phyloP scores from a whole-genome alignment of 2,797 vertebrate genomes.

The Vespertilio murinus region DNA sequence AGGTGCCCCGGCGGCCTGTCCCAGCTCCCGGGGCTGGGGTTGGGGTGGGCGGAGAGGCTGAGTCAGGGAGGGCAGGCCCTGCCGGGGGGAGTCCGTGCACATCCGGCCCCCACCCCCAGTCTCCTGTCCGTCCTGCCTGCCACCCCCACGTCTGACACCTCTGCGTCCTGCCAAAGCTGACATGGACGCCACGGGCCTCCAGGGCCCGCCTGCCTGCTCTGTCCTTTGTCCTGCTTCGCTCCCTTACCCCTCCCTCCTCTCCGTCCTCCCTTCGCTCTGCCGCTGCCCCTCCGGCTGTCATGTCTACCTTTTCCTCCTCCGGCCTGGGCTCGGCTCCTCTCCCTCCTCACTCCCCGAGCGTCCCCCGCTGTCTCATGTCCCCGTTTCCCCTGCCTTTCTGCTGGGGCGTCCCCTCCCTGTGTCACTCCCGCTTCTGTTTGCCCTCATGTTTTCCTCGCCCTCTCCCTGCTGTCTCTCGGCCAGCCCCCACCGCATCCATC shows the following conservation, averaged over 20 bases:
- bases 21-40: neutral
- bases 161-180: neutral
- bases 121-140: slow-evolving; percentile 34
- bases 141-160: neutral
- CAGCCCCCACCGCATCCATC: neutral
- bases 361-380: too few relatives aligned
- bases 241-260: too few relatives aligned
- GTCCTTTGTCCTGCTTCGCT: neutral
- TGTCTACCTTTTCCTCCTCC: neutral
- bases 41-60: slow-evolving; percentile 51
- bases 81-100: neutral
- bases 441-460: slow-evolving; percentile 44
- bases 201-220: neutral
- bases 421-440: neutral
- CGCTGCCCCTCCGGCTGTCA: neutral
- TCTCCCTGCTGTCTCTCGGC: neutral
- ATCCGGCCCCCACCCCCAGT: slow-evolving; percentile 58
- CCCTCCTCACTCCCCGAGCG: neutral
- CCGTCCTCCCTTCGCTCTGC: neutral
- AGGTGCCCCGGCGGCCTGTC: neutral
- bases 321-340: neutral
- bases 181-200: neutral
- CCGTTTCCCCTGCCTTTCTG: too few relatives aligned
- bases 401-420: too few relatives aligned
- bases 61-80: slow-evolving; percentile 55